Evolutionary conservation across 2,113 vertebrate genomes (phyloP).

Genomic region (Ia io): DNA sequence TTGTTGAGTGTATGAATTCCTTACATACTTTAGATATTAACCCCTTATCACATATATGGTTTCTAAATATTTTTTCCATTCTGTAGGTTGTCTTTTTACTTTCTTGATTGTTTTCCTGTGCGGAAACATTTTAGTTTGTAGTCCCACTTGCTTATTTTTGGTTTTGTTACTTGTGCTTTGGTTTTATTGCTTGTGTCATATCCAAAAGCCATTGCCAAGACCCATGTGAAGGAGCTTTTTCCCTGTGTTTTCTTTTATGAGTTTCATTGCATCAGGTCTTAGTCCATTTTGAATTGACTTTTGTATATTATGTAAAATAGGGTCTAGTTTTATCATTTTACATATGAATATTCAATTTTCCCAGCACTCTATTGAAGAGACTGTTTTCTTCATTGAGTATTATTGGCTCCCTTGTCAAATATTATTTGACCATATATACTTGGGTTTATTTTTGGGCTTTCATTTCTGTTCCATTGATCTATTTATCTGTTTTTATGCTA

Average conservation of each 20-base stretch:
- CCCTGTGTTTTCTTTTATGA: background rate
- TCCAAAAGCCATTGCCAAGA: background rate
- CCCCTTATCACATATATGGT: background rate
- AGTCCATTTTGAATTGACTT: background rate
- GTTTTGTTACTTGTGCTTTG: background rate
- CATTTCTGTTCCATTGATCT: background rate
- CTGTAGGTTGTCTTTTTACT: background rate
- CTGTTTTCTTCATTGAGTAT: background rate
- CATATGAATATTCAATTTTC: background rate
- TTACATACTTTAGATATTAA: background rate
- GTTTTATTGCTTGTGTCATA: background rate
- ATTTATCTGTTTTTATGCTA: background rate
- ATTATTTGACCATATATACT: background rate
- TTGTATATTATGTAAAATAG: background rate
- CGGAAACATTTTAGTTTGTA: background rate
- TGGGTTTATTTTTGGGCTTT: background rate
- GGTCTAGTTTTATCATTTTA: background rate
- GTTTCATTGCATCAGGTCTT: background rate
- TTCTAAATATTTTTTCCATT: background rate
- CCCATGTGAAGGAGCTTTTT: background rate
- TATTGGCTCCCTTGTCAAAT: background rate
- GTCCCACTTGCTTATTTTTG: background rate
- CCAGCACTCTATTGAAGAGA: background rate
- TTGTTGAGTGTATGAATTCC: background rate
- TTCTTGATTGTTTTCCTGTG: background rate